Conservation (phyloP, 2,113 vertebrate species). For the Diadophis punctatus region DNA sequence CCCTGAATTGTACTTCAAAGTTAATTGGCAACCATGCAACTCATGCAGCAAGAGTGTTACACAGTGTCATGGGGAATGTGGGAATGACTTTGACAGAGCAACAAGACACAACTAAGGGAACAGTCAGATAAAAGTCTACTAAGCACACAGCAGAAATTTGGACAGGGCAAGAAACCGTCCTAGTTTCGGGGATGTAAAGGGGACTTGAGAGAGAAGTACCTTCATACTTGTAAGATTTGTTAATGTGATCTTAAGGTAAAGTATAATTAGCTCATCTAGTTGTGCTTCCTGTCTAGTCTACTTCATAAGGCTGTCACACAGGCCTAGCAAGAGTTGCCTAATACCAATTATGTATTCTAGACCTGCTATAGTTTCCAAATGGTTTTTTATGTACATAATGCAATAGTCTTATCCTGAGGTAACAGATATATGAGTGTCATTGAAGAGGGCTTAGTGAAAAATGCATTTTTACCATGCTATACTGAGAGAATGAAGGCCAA, state of each 20-base stretch:
- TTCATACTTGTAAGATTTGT: not conserved
- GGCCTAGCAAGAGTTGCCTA: not conserved
- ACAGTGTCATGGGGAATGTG: not conserved
- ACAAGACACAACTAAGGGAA: not conserved
- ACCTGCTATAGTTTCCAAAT: not conserved
- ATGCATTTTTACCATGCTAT: not conserved
- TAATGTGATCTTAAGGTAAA: not conserved
- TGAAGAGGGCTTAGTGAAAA: not conserved
- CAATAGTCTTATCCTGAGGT: not conserved
- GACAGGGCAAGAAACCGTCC: not conserved
- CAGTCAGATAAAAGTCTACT: not conserved
- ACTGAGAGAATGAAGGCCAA: not conserved
- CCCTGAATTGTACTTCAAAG: not conserved
- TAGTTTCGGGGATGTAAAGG: not conserved
- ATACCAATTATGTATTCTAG: not conserved
- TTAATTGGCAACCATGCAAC: not conserved
- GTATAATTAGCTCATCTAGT: not conserved
- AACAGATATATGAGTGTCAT: not conserved
- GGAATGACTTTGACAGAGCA: not conserved
- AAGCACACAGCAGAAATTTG: not conserved
- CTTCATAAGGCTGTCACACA: not conserved
- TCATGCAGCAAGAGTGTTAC: not conserved
- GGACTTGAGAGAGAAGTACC: not conserved
- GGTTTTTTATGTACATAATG: not conserved
- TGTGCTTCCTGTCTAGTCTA: not conserved